A percentile compares a stretch with the other conserved stretches of the same genome.
phyloP scores from a whole-genome alignment of 2,888 invertebrate species.

The Coecobrya sp. region DNA sequence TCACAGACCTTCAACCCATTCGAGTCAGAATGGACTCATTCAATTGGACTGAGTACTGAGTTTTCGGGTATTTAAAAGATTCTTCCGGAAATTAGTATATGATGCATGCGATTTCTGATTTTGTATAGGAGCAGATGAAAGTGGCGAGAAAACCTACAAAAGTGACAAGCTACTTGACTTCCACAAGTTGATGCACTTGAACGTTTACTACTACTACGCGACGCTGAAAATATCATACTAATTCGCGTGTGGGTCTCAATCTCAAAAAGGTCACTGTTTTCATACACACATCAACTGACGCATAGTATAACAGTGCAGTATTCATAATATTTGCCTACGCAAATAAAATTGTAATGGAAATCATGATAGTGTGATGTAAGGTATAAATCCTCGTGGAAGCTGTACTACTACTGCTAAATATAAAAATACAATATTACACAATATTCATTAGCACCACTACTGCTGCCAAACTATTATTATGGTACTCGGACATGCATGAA shows the following conservation, averaged over 20 bases:
- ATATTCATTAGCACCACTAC: neutral
- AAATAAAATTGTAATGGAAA: neutral
- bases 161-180: no score
- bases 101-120: neutral
- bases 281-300: no score
- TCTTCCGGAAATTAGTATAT: neutral
- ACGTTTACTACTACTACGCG: no score
- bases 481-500: slow-evolving; percentile 11
- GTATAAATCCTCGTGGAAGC: no score
- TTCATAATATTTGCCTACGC: no score
- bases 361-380: no score
- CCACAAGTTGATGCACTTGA: no score
- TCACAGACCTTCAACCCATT: slow-evolving; percentile 11
- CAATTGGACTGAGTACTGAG: neutral
- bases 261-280: no score
- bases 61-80: neutral
- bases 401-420: no score
- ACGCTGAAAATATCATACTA: no score
- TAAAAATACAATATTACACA: neutral
- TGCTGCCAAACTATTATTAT: neutral
- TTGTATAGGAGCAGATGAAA: neutral
- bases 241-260: no score
- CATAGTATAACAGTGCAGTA: no score
- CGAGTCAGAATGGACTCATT: slow-evolving; percentile 7
- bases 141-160: neutral